A percentile compares a stretch with the other conserved stretches of the same genome.
phyloP scores from a whole-genome alignment of 2,888 invertebrate genomes.

The Pammene fasciana region DNA sequence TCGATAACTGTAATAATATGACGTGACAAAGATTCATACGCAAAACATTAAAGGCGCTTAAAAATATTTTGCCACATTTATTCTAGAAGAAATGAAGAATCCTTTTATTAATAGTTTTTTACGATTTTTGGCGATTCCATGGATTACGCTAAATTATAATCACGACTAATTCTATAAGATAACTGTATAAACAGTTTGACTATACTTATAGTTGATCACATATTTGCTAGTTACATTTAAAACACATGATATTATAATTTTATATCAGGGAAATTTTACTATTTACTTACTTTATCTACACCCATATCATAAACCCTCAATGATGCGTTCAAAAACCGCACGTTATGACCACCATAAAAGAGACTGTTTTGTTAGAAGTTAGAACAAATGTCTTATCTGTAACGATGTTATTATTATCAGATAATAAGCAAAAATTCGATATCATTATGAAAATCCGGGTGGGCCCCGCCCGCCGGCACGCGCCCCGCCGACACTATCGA shows the following conservation, averaged over 20 bases:
- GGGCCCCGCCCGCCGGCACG: no score
- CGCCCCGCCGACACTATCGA: no score
- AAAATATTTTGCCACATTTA: background rate
- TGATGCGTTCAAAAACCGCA: no score
- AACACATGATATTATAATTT: background rate
- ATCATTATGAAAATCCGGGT: no score
- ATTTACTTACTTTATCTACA: no score
- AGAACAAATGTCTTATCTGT: no score
- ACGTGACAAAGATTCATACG: no score
- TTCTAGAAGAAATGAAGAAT: background rate
- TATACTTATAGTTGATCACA: conserved; percentile 16
- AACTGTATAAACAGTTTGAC: conserved; percentile 17
- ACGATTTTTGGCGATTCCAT: conserved; percentile 19
- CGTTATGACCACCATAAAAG: no score
- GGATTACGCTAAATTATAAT: background rate
- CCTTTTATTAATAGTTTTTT: background rate
- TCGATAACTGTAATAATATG: background rate
- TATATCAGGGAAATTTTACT: background rate
- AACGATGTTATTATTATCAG: no score
- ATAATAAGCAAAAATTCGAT: no score
- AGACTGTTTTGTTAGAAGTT: no score
- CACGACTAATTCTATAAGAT: background rate
- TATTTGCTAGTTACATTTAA: conserved; percentile 13
- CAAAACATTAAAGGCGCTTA: background rate
- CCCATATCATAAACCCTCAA: no score